phyloP scores from a whole-genome alignment of 2,888 invertebrate species.

The Eretmocerus hayati region DNA sequence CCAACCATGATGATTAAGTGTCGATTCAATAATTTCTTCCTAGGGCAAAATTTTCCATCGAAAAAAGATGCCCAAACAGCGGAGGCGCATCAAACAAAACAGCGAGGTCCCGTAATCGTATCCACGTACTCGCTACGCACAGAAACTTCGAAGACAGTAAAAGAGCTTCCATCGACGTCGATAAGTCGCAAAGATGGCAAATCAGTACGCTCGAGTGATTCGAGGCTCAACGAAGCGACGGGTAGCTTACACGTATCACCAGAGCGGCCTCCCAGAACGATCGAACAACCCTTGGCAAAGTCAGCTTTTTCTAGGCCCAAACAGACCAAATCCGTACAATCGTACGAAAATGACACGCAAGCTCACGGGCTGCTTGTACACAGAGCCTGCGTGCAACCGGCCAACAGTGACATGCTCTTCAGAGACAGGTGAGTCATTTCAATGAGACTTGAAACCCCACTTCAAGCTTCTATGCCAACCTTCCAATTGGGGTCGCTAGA shows the following conservation, averaged over 20 bases:
- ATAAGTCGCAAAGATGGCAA: not conserved
- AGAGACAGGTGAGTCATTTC: slow-evolving; percentile 28
- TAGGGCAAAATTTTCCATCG: slow-evolving; percentile 5
- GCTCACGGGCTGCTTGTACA: slow-evolving; percentile 6
- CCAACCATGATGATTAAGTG: too few species aligned
- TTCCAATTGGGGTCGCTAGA: too few species aligned
- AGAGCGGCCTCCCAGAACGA: slow-evolving; percentile 15
- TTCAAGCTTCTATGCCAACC: too few species aligned
- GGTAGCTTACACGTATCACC: not conserved
- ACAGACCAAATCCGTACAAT: slow-evolving; percentile 7
- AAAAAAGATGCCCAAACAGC: slow-evolving; percentile 3
- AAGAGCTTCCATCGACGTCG: slow-evolving; percentile 22
- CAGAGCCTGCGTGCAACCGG: slow-evolving; percentile 1
- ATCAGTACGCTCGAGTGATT: not conserved
- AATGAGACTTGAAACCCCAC: too few species aligned
- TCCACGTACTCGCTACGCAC: slow-evolving; percentile 7
- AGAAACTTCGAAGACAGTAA: slow-evolving; percentile 24
- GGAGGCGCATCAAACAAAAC: not conserved
- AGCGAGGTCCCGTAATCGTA: slow-evolving; percentile 8
- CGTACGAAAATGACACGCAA: slow-evolving; percentile 5
- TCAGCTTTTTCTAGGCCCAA: slow-evolving; percentile 18
- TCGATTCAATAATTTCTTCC: too few species aligned
- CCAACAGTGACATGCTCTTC: slow-evolving; percentile 30
- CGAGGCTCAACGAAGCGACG: not conserved
- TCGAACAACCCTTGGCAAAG: slow-evolving; percentile 16